These are phyloP conservation scores for Eupelmus urozonus DNA, from an alignment of 2,888 invertebrate species.

Conservation along the genomic window DNA sequence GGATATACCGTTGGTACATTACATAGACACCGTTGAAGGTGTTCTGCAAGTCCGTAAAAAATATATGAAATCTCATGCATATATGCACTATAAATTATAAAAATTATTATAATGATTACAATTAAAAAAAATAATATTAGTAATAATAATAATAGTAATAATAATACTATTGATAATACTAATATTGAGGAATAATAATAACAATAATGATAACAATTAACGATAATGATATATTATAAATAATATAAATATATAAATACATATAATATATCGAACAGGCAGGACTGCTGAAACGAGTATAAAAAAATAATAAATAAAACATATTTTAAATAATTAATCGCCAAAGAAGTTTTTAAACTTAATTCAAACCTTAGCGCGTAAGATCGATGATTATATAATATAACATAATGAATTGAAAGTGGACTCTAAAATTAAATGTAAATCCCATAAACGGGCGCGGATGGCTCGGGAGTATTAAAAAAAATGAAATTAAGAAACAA, in stretches of 20 bases:
- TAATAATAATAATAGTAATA: constrained; percentile 42
- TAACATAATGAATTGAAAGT: constrained; percentile 72
- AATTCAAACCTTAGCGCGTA: constrained; percentile 71
- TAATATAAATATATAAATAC: constrained; percentile 58
- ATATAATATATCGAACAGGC: constrained; percentile 62
- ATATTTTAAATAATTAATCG: constrained; percentile 77
- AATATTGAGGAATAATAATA: constrained; percentile 54
- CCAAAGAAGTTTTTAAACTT: constrained; percentile 75
- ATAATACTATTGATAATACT: constrained; percentile 30
- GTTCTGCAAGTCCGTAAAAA: constrained; percentile 18
- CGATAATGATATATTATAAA: constrained; percentile 48
- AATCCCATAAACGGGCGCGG: constrained; percentile 53
- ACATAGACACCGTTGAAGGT: background rate
- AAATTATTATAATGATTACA: constrained; percentile 66
- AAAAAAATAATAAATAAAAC: constrained; percentile 68
- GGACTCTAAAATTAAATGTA: constrained; percentile 76
- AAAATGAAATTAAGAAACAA: constrained; percentile 22
- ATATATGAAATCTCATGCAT: constrained; percentile 53
- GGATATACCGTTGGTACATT: background rate
- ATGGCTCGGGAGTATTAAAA: constrained; percentile 57
- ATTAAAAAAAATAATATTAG: constrained; percentile 25
- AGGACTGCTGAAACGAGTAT: constrained; percentile 61
- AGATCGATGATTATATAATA: constrained; percentile 70
- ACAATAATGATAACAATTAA: constrained; percentile 44
- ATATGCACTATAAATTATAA: constrained; percentile 62